Conservation (phyloP, 2,888 invertebrate species). For the Leptogaster cylindrica region DNA sequence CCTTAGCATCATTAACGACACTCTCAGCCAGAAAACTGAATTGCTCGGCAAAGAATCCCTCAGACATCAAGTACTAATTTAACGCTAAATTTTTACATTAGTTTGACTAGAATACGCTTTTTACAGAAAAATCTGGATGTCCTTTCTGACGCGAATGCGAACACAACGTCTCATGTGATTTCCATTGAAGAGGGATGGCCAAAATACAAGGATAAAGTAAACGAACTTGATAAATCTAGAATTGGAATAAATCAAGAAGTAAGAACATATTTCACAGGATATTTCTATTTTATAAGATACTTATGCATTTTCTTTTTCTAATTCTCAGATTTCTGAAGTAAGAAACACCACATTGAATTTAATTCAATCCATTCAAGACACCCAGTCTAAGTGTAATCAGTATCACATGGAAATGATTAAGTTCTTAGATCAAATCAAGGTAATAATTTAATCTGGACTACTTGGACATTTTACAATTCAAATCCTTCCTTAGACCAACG, state of each 20-base stretch:
- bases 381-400: slow-evolving; percentile 35
- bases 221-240: slow-evolving; percentile 52
- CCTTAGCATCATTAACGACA: slow-evolving; percentile 55
- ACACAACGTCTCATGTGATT: slow-evolving; percentile 58
- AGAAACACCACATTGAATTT: slow-evolving; percentile 36
- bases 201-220: slow-evolving; percentile 55
- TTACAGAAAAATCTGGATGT: slow-evolving; percentile 56
- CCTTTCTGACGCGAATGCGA: slow-evolving; percentile 56
- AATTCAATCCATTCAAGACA: slow-evolving; percentile 26
- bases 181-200: slow-evolving; percentile 58
- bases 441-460: background rate
- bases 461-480: too few species aligned
- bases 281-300: too few species aligned
- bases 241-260: slow-evolving; percentile 55
- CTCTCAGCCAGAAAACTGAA: slow-evolving; percentile 55
- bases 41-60: slow-evolving; percentile 54
- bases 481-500: too few species aligned
- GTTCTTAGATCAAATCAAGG: slow-evolving; percentile 17
- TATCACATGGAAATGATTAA: slow-evolving; percentile 7
- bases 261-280: slow-evolving; percentile 44
- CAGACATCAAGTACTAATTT: slow-evolving; percentile 53
- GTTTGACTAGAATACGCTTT: background rate
- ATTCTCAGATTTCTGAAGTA: slow-evolving; percentile 34
- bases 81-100: background rate
- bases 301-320: background rate